A percentile compares a stretch with the other conserved stretches of the same genome.
Evolutionary conservation across 1,140 invertebrate species (phyloP).

Genomic region (Acromyrmex charruanus): DNA sequence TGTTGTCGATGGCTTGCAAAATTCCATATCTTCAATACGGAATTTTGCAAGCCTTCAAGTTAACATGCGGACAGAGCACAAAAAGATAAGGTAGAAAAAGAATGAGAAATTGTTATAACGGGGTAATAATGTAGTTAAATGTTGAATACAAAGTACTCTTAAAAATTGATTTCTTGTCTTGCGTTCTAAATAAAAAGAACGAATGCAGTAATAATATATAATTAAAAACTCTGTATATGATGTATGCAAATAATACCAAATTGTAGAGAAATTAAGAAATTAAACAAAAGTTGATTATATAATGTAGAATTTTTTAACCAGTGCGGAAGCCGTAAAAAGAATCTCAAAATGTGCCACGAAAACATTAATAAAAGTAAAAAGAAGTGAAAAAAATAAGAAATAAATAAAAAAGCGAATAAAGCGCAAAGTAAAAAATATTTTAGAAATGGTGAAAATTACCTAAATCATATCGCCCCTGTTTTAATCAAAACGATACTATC

Average conservation of each 20-base stretch:
- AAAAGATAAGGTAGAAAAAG: conserved; percentile 22
- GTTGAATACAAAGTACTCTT: neutral
- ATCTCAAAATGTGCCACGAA: too few relatives aligned
- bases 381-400: too few relatives aligned
- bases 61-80: neutral
- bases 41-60: neutral
- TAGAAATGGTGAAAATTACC: too few relatives aligned
- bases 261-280: neutral
- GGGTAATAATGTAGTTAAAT: neutral
- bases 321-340: too few relatives aligned
- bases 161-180: neutral
- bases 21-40: neutral
- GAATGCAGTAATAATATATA: too few relatives aligned
- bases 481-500: too few relatives aligned
- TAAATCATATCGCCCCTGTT: too few relatives aligned
- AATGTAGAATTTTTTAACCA: neutral
- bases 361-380: too few relatives aligned
- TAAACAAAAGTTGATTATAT: neutral
- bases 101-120: conserved; percentile 4
- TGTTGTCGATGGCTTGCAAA: conserved; percentile 16
- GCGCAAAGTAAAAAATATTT: too few relatives aligned
- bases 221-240: neutral
- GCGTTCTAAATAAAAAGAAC: neutral
- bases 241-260: neutral
- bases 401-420: too few relatives aligned